Base-by-base conservation (phyloP, 2,888 invertebrate species). In the Orgyia antiqua region DNA sequence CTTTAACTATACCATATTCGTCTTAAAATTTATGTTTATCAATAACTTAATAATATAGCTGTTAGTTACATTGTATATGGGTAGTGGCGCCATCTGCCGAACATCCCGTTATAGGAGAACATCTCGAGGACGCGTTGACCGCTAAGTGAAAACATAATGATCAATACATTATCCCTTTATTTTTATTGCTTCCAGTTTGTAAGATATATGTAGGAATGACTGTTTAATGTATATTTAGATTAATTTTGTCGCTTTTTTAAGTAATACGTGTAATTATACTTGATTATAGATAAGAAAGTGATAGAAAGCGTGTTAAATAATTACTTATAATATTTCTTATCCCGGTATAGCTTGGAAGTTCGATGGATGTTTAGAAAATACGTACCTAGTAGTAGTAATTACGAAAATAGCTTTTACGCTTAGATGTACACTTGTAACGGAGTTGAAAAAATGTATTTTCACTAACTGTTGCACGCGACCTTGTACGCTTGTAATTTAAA, bases 41-140 rank as follows among this genome's bases (percentile, higher is more conserved):
- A 29, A 13, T 23, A 29, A 24, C 3, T 13, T 24, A 24, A 24
- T 24, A n/a, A 23, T 23, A 23, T 10, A 23, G 15, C 10, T 34
- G 46, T 33, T 32, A 30, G 41, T 51, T 41, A 40, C 52, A 42
- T 32, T 36, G 30, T 35, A n/a, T 1, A 20, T 13, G 27, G 30
- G 32, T 15, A 11, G 13, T 28, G 12, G 18, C 29, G 45, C 48
- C 52, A 53, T 53, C 52, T 53, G 52, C 52, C 37, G 6, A 4
- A 4, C 4, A 6, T 34, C 20, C 39, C 27, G 34, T 62, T 51
- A 63, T 61, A 62, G 62, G 62, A 64, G 45, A 41, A 39, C 45
- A 51, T 58, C 58, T 51, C 52, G 62, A 58, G 43, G 58, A 50
- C 39, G 40, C 38, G 20, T 13, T 28, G 37, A 42, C 33, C 11